A percentile compares a stretch with the other conserved stretches of the same genome.
These are phyloP conservation scores for Argyresthia albistria DNA, from an alignment of 2,888 invertebrate species.

Conservation along the genomic window DNA sequence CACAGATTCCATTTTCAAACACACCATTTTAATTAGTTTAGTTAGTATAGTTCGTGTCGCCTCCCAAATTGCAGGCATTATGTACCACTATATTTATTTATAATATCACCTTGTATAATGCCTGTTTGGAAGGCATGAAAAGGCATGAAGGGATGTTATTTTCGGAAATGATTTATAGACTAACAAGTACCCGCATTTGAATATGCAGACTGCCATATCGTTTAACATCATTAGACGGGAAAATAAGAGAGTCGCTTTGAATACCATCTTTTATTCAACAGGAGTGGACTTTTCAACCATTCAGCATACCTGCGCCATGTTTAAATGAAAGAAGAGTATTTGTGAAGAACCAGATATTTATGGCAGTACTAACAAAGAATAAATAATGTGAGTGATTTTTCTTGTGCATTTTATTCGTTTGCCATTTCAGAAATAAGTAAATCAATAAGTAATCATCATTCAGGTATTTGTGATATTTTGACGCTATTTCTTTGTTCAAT, in stretches of 20 bases:
- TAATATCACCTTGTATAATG: conserved; percentile 50
- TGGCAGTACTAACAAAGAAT: not conserved
- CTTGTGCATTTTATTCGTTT: no score
- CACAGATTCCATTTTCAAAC: no score
- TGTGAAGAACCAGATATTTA: not conserved
- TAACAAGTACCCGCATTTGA: conserved; percentile 31
- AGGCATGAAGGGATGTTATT: conserved; percentile 55
- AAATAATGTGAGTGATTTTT: not conserved
- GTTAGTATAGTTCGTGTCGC: no score
- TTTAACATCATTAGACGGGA: conserved; percentile 60
- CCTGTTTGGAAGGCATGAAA: conserved; percentile 30
- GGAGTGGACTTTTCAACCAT: conserved; percentile 2
- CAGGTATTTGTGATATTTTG: no score
- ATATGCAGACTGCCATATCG: conserved; percentile 53
- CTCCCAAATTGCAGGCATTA: no score
- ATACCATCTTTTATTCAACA: conserved; percentile 24
- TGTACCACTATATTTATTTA: no score
- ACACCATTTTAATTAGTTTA: no score
- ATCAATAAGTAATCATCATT: no score
- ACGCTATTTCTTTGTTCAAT: no score
- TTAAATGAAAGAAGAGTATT: not conserved
- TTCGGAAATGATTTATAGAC: conserved; percentile 46
- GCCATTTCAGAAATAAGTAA: no score
- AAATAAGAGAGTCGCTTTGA: conserved; percentile 37
- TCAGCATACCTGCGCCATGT: conserved; percentile 1